Evolutionary conservation across 2,888 invertebrate species (phyloP).

Genomic region (Aspidiotus destructor): DNA sequence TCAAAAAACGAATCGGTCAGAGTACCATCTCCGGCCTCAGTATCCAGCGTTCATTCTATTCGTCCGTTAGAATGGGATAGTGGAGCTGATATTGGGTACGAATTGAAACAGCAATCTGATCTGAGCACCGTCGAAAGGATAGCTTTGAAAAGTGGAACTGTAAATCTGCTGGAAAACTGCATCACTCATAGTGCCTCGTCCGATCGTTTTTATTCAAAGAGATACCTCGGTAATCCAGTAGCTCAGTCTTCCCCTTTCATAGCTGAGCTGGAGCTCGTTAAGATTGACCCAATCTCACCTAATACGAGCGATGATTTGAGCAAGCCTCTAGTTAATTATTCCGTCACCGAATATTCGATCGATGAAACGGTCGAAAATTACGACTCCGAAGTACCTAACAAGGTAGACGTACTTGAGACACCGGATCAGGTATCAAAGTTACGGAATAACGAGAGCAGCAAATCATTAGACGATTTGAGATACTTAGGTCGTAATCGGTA

Average conservation of each 20-base stretch:
- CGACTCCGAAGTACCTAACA: background rate
- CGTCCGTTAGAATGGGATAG: conserved; percentile 79
- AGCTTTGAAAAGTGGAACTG: conserved; percentile 30
- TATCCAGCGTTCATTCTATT: conserved; percentile 63
- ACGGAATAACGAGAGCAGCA: conserved; percentile 5
- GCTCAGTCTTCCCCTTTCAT: conserved; percentile 17
- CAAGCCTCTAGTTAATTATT: conserved; percentile 18
- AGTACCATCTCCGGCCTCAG: conserved; percentile 50
- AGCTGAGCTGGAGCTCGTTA: background rate
- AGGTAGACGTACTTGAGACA: background rate
- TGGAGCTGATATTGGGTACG: conserved; percentile 74
- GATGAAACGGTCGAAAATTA: background rate
- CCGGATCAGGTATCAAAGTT: background rate
- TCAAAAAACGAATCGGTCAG: background rate
- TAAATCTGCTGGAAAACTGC: background rate
- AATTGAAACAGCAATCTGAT: conserved; percentile 34
- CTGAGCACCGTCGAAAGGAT: conserved; percentile 56
- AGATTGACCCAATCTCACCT: background rate
- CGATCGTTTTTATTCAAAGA: background rate
- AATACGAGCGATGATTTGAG: background rate
- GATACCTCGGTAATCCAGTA: conserved; percentile 9
- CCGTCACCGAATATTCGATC: conserved; percentile 7
- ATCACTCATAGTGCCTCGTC: background rate
- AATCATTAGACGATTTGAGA: conserved; percentile 22
- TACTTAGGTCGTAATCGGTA: background rate